phyloP scores from a whole-genome alignment of 2,888 invertebrate species.

The Agriopis leucophaearia region DNA sequence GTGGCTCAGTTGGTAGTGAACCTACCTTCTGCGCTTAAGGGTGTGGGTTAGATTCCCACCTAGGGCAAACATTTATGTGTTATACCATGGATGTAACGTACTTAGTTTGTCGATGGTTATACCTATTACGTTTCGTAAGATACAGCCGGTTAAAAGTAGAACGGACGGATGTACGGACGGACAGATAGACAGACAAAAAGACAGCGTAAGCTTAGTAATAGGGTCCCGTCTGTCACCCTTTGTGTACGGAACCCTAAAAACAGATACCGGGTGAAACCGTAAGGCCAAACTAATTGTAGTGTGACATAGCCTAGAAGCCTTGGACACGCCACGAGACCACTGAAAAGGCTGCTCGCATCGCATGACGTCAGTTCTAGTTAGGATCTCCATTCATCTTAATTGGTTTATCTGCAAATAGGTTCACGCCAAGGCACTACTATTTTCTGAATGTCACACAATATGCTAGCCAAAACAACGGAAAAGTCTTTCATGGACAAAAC shows the following conservation, averaged over 20 bases:
- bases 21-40: no score
- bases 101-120: no score
- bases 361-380: conserved; percentile 14
- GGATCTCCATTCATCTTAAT: conserved; percentile 19
- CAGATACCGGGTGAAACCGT: neutral
- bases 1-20: no score
- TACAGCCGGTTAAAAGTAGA: no score
- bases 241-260: neutral
- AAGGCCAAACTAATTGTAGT: neutral
- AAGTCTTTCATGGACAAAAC: neutral
- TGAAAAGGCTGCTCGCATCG: conserved; percentile 1
- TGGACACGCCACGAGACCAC: neutral
- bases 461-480: neutral
- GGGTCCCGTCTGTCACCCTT: no score
- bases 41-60: no score
- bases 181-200: no score
- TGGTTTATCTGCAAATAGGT: conserved; percentile 10
- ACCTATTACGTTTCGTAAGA: no score
- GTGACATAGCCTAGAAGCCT: neutral
- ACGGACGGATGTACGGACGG: no score
- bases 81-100: no score
- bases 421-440: neutral
- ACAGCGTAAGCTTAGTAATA: no score
- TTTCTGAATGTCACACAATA: neutral
- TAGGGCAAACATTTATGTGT: no score